Base-by-base conservation (phyloP, 2,113 vertebrate genomes). In the Columba janthina region DNA sequence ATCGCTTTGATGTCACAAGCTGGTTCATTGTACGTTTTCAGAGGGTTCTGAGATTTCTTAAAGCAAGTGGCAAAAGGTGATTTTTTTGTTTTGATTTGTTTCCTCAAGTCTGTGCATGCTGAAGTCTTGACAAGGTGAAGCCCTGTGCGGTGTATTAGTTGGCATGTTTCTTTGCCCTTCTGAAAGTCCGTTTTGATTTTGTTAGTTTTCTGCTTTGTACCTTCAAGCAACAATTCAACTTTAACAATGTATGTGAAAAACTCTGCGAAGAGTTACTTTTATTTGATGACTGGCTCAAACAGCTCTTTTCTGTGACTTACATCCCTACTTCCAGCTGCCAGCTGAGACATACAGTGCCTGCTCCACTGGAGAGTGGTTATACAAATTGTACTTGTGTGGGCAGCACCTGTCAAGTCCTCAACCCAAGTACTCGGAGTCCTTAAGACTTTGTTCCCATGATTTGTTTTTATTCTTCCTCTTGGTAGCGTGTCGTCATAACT, bases 71-170 rank as follows among this genome's bases (percentile, higher is more conserved):
- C 96, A 97, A 97, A 96, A 97, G 96, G 97, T 97, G 97, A 96
- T 94, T 90, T 88, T 48, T 57, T 67, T 50, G 25, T 28, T 46
- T 80, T 46, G 44, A 19, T 46, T 88, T 96, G 69, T 95, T 97
- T 93, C 86, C 89, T 95, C 86, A 94, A 97, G 93, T 79, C 88
- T 88, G 44, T 96, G 75, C n/a, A 83, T 90, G 93, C 96, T 88
- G 93, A 95, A 96, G 89, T 83, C 91, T 94, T 97, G 97, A 97
- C 97, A 97, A 97, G 97, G 97, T 97, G 97, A 97, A 96, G 93
- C 95, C 93, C 89, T 58, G 56, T 89, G 82, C 92, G 85, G 92
- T 64, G 81, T 90, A 84, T 95, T 90, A 96, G 90, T 93, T 96
- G 96, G 97, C 95, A 95, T 91, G 83, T 96, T 97, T 96, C 91